Evolutionary conservation across 2,113 vertebrate genomes (phyloP), one percentile per base, ranked within the genome.

Genomic region (Oreochromis tanganicae): DNA sequence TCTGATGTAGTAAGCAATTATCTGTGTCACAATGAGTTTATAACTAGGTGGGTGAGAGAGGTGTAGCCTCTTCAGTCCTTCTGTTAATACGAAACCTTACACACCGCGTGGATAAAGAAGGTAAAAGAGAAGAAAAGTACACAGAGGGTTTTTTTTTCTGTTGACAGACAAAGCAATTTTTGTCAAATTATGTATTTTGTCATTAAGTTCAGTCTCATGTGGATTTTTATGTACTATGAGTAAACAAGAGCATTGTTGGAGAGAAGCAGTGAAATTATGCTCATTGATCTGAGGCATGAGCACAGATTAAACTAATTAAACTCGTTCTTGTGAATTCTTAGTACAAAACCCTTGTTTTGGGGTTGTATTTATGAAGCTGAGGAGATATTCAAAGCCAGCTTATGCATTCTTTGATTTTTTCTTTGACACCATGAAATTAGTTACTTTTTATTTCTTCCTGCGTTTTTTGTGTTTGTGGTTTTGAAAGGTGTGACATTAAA

Each of bases 281-380:
- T 19, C 54, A 88, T 87, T 89, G 75, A 87, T 89, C 85, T 86
- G 87, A 84, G 17, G 59, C 41, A 14, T 56, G 71, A 71, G 54
- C 85, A 68, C 81, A 89, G 84, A 92, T 88, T 57, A 79, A 88
- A 94, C 17, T 73, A 75, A 93, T 95, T 93, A 88, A 89, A 89
- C 19, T 57, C 34, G 57, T 68, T 56, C 71, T 19, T 34, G 43
- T 87, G 82, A 93, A 86, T 73, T 71, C 34, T 29, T 48, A 32
- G 27, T 68, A 73, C 68, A 85, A 50, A 90, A 66, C 24, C 36
- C 43, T 43, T 8, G 38, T 84, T 68, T 66, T 87, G 73, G 13
- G 19, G 10, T 38, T 56, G 59, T 41, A 89, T 94, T 92, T 63
- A 63, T 29, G 71, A 36, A 14, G 38, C n/a, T 32, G 71, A 86